Evolutionary conservation across 2,797 vertebrate species (phyloP), one percentile per base, ranked within the genome.

Genomic region (Varecia variegata): DNA sequence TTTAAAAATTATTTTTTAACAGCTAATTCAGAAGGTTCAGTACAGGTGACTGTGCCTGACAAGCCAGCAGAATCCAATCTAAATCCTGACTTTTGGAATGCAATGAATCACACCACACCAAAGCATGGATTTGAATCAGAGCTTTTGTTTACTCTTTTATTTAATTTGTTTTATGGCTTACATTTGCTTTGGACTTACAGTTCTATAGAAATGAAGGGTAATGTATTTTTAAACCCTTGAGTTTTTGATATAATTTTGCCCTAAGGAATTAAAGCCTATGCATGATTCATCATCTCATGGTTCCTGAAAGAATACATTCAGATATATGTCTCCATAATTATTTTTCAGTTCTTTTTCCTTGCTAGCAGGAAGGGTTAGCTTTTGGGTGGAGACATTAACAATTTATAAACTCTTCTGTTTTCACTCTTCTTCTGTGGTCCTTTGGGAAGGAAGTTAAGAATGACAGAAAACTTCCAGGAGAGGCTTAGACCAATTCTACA

Each of bases 41-140:
- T 67, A 71, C 2, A 84, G 52, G 21, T 60, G 43, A 50, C 70
- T 67, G 17, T 82, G 82, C 58, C 74, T 43, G 56, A 83, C 50
- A 93, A 43, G 56, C 67, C 54, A 18, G 0, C 21, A 90, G 88
- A 43, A 17, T 71, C 62, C 71, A n/a, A 43, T 79, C 54, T 80
- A 8, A 23, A n/a, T 40, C 50, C 81, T 71, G 47, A 83, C 74
- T 90, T 85, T 43, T 81, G 91, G 96, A 97, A 95, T 97, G 96
- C 97, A 97, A 90, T 94, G 96, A 97, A 97, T 98, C 97, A 98
- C 97, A 98, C 97, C 97, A 97, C 94, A 97, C 97, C 97, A 97
- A 71, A 96, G 96, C 96, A 85, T 93, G 89, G 67, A 60, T 83
- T 91, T 95, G 95, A 68, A 95, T 97, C 95, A 76, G 71, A 77